These are phyloP conservation scores for Himantopus leucocephalus DNA, from an alignment of 2,113 vertebrate species.

Conservation along the genomic window DNA sequence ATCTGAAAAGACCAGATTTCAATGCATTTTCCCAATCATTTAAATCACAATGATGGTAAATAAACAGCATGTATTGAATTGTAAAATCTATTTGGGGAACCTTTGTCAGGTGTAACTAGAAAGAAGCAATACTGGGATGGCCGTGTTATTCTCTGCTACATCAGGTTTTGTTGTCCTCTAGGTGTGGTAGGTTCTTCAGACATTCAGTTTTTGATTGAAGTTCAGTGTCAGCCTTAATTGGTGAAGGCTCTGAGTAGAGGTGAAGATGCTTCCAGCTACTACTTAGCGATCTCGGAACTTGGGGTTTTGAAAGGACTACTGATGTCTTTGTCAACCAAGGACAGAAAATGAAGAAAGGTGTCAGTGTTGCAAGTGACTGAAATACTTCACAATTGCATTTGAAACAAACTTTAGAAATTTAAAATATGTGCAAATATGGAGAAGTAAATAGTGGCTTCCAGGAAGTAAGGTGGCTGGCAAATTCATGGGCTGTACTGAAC, in stretches of 20 bases:
- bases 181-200: neutral
- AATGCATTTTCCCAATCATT: neutral
- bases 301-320: neutral
- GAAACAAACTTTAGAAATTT: neutral
- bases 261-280: neutral
- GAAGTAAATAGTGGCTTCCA: neutral
- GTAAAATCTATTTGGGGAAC: neutral
- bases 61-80: neutral
- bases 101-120: neutral
- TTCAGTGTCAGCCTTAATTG: neutral
- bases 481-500: neutral
- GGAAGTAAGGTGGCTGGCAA: neutral
- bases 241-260: neutral
- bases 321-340: neutral
- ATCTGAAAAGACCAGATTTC: neutral
- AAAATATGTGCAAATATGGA: neutral
- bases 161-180: neutral
- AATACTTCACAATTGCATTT: neutral
- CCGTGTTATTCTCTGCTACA: neutral
- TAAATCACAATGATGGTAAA: neutral
- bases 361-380: neutral
- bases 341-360: neutral
- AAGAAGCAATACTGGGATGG: neutral
- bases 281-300: neutral
- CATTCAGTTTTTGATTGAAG: neutral